Percentiles rank a stretch among this genome's conserved stretches.
These are phyloP conservation scores for Alectura lathami DNA, from an alignment of 2,113 vertebrate genomes.

Conservation along the genomic window DNA sequence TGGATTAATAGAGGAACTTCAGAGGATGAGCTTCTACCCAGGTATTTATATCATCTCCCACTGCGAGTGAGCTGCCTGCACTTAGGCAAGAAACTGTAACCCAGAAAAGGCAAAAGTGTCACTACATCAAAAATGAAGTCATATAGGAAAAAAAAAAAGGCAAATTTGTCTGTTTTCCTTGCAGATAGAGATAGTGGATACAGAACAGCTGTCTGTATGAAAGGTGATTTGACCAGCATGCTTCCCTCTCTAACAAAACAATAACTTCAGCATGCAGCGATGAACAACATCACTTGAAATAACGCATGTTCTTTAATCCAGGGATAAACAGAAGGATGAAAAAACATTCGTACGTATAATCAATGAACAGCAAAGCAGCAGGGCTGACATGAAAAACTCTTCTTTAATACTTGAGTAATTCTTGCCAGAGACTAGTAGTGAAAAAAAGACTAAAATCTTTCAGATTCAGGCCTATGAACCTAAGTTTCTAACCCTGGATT, in stretches of 20 bases:
- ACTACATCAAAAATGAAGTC: background rate
- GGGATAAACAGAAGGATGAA: background rate
- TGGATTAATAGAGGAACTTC: slow-evolving; percentile 44
- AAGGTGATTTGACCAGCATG: background rate
- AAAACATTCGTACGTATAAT: background rate
- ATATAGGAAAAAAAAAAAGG: background rate
- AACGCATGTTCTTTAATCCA: background rate
- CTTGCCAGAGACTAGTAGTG: background rate
- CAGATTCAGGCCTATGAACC: background rate
- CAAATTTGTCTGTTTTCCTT: background rate
- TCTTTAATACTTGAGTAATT: background rate
- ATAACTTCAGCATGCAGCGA: background rate
- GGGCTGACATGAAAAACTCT: background rate
- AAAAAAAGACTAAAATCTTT: background rate
- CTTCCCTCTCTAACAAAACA: slow-evolving; percentile 1
- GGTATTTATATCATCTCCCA: slow-evolving; percentile 44
- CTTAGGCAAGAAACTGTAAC: background rate
- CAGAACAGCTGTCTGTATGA: background rate
- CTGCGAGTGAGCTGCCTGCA: background rate
- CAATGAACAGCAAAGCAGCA: background rate
- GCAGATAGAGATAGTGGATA: background rate
- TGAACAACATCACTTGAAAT: background rate
- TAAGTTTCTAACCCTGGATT: background rate
- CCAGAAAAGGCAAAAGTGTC: background rate
- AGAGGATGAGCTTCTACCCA: slow-evolving; percentile 11